phyloP scores from a whole-genome alignment of 37 sponge, comb jelly and placozoan genomes.

The Halisarca cf. caerulea region DNA sequence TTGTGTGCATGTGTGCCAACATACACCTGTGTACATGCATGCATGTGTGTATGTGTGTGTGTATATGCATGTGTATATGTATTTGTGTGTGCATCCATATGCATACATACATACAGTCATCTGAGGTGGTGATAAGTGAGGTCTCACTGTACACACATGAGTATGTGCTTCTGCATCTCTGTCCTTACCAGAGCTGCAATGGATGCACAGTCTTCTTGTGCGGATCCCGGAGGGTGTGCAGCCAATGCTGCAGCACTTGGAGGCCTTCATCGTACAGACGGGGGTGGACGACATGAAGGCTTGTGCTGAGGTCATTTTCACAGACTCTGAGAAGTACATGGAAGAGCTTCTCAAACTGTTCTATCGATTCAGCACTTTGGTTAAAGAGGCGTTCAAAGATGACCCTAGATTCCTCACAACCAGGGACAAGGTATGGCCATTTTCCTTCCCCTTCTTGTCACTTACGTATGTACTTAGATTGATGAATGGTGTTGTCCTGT shows the following conservation, averaged over 20 bases:
- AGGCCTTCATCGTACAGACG: constrained; percentile 65
- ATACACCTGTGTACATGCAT: too few relatives aligned
- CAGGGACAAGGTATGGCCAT: constrained; percentile 74
- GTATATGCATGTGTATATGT: too few relatives aligned
- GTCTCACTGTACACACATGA: too few relatives aligned
- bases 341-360: constrained; percentile 86
- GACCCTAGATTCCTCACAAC: constrained; percentile 84
- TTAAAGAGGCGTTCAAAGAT: constrained; percentile 72
- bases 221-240: constrained; percentile 62
- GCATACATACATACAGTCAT: neutral
- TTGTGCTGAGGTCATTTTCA: constrained; percentile 76
- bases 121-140: too few relatives aligned
- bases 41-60: too few relatives aligned
- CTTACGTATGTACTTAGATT: too few relatives aligned
- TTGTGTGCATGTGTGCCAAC: too few relatives aligned
- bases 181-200: constrained; percentile 50
- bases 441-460: neutral
- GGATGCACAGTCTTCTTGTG: constrained; percentile 78
- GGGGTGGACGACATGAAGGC: constrained; percentile 88
- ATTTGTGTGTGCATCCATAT: too few relatives aligned
- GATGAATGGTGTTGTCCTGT: too few relatives aligned
- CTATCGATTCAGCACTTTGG: constrained; percentile 68
- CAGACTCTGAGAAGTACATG: constrained; percentile 94
- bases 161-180: too few relatives aligned
- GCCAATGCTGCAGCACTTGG: constrained; percentile 67